Percentiles rank a stretch among this genome's conserved stretches.
phyloP scores from a whole-genome alignment of 2,113 vertebrate species.

The Thamnophis sirtalis region DNA sequence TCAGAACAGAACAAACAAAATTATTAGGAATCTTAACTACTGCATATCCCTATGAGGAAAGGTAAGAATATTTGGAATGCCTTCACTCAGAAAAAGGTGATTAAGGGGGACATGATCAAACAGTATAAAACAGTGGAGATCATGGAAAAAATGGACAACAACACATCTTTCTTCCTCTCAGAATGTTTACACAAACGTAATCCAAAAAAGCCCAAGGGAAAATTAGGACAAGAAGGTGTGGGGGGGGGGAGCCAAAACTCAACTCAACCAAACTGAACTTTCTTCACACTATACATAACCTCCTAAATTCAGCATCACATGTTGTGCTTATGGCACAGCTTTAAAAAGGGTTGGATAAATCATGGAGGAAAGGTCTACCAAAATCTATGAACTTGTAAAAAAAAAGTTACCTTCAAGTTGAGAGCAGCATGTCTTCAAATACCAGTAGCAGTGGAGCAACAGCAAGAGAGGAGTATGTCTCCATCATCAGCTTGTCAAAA shows the following conservation, averaged over 20 bases:
- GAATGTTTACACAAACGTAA: neutral
- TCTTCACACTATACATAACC: neutral
- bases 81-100: neutral
- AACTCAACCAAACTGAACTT: neutral
- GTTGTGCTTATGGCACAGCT: neutral
- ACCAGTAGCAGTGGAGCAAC: neutral
- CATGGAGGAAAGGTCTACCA: neutral
- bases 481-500: neutral
- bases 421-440: neutral
- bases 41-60: neutral
- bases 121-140: neutral
- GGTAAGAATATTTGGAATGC: neutral
- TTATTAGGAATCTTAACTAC: neutral
- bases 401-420: neutral
- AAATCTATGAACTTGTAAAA: neutral
- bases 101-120: neutral
- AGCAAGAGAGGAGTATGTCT: neutral
- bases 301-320: neutral
- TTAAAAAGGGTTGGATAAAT: neutral
- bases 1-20: neutral
- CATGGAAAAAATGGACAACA: neutral
- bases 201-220: neutral
- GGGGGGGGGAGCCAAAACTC: neutral
- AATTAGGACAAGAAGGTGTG: neutral
- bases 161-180: neutral